These are phyloP conservation scores for Hystrix cristata DNA, from an alignment of 2,113 vertebrate species.

Conservation along the genomic window DNA sequence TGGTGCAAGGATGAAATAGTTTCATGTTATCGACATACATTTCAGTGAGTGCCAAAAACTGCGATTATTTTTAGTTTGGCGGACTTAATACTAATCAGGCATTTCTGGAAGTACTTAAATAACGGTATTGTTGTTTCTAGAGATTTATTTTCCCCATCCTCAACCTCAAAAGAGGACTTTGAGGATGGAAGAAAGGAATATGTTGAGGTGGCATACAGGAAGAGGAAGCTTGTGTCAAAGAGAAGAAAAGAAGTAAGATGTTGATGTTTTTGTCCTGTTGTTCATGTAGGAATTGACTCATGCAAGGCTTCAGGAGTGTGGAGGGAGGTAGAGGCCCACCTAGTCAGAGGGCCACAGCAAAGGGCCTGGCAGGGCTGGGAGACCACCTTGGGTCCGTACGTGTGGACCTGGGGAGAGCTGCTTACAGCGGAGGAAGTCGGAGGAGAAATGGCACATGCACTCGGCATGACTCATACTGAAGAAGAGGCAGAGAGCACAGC, in stretches of 20 bases:
- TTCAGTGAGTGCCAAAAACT: slow-evolving; percentile 37
- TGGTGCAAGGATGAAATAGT: slow-evolving; percentile 52
- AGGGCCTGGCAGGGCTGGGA: background rate
- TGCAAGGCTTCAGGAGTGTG: background rate
- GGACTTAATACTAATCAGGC: slow-evolving; percentile 38
- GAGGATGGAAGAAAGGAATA: slow-evolving; percentile 44
- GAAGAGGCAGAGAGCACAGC: background rate
- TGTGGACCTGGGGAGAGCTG: background rate
- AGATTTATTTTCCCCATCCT: slow-evolving; percentile 60
- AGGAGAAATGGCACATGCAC: background rate
- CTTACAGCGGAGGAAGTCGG: background rate
- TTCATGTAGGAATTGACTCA: background rate
- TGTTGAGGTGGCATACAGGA: background rate
- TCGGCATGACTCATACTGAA: background rate
- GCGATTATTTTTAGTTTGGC: slow-evolving; percentile 72
- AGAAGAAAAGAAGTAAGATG: background rate
- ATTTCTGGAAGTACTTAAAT: slow-evolving; percentile 74
- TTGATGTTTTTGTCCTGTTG: background rate
- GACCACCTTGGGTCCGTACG: background rate
- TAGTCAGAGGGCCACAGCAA: background rate
- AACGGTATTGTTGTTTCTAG: slow-evolving; percentile 57
- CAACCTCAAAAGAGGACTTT: slow-evolving; percentile 33
- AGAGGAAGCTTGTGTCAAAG: background rate
- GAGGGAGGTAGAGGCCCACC: background rate
- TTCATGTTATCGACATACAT: slow-evolving; percentile 61